Percentiles rank a stretch among this genome's conserved stretches.
Conservation (phyloP, 2,888 invertebrate species). For the Eupithecia centaureata region DNA sequence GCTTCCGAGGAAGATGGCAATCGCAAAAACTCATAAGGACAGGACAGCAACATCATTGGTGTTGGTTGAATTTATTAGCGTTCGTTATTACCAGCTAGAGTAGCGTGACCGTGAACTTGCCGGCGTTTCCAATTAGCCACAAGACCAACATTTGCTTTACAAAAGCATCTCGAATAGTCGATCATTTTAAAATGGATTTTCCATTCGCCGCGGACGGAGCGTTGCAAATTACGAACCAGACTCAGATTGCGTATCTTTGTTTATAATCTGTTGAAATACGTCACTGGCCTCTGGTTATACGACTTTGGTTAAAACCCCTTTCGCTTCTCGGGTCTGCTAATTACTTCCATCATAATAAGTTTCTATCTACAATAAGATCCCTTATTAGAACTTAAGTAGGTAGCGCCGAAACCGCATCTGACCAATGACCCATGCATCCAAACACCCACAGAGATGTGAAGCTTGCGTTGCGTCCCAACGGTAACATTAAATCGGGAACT, state of each 20-base stretch:
- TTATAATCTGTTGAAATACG: neutral
- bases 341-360: neutral
- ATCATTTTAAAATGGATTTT: neutral
- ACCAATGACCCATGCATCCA: constrained; percentile 1
- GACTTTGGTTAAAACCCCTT: neutral
- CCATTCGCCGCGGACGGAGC: neutral
- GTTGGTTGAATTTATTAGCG: neutral
- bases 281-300: neutral
- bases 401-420: neutral
- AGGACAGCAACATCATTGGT: neutral
- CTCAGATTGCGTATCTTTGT: constrained; percentile 1
- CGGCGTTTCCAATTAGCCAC: constrained; percentile 20
- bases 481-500: constrained; percentile 1
- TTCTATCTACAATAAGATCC: neutral
- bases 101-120: constrained; percentile 17
- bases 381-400: neutral
- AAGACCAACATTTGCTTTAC: constrained; percentile 15
- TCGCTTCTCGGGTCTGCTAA: neutral
- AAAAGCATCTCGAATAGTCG: constrained; percentile 4
- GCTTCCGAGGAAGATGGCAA: neutral
- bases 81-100: neutral
- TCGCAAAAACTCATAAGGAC: neutral
- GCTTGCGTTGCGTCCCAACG: neutral
- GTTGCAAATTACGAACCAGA: constrained; percentile 2
- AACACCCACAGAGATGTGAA: constrained; percentile 4